Evolutionary conservation across 2,888 invertebrate genomes (phyloP).

Genomic region (Terebella lapidaria): DNA sequence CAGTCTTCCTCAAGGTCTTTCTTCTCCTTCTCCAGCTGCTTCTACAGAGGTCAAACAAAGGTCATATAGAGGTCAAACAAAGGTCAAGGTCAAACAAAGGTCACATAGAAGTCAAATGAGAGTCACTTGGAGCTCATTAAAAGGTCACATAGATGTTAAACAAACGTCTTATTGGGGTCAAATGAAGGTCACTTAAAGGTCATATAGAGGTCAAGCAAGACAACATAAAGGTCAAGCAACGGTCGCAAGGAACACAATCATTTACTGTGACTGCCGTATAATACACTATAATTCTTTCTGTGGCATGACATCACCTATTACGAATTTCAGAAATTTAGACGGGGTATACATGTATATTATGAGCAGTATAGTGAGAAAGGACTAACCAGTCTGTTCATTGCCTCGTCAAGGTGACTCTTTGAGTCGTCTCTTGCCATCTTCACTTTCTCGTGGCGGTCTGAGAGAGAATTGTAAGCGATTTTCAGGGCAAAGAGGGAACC

Average conservation of each 20-base stretch:
- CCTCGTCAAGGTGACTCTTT: slow-evolving; percentile 19
- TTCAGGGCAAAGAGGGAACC: slow-evolving; percentile 28
- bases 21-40: slow-evolving; percentile 20
- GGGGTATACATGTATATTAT: background rate
- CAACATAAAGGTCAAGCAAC: too few relatives aligned
- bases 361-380: too few relatives aligned
- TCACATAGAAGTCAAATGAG: background rate
- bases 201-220: background rate
- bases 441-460: slow-evolving; percentile 25
- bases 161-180: background rate
- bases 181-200: background rate
- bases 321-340: background rate
- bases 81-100: background rate
- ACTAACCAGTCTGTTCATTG: slow-evolving; percentile 5
- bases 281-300: too few relatives aligned
- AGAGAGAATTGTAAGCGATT: slow-evolving; percentile 28
- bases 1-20: slow-evolving; percentile 35
- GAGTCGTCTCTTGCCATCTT: slow-evolving; percentile 22
- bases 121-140: background rate
- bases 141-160: background rate
- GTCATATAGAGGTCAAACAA: background rate
- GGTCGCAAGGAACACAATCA: too few relatives aligned
- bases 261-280: too few relatives aligned
- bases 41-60: background rate
- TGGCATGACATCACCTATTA: background rate